Evolutionary conservation across 2,888 invertebrate genomes (phyloP).

Genomic region (Drosophila cognata): DNA sequence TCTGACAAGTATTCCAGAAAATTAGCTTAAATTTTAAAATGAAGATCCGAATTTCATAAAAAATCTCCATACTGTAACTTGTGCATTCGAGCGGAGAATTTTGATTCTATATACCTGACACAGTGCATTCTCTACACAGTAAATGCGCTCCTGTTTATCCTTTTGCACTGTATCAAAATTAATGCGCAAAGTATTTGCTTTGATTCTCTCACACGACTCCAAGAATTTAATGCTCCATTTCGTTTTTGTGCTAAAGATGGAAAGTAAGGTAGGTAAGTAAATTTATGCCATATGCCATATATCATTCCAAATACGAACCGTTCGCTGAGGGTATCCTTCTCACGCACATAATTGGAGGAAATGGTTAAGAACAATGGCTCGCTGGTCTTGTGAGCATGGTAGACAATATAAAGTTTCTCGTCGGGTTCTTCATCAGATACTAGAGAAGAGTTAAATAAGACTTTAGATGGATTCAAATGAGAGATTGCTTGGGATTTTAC

Average conservation of each 20-base stretch:
- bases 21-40: neutral
- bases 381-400: conserved; percentile 70
- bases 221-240: conserved; percentile 86
- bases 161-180: conserved; percentile 88
- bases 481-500: conserved; percentile 14
- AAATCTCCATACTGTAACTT: neutral
- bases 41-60: neutral
- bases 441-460: conserved; percentile 14
- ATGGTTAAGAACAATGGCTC: conserved; percentile 86
- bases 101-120: conserved; percentile 85
- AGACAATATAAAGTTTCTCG: conserved; percentile 83
- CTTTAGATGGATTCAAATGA: neutral
- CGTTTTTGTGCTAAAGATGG: conserved; percentile 79
- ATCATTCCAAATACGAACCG: conserved; percentile 65
- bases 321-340: conserved; percentile 85
- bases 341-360: conserved; percentile 86
- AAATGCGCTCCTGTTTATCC: conserved; percentile 87
- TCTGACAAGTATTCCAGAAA: neutral
- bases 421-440: conserved; percentile 85
- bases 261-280: neutral
- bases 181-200: conserved; percentile 86
- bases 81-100: neutral
- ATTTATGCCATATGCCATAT: neutral
- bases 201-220: conserved; percentile 86
- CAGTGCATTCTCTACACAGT: conserved; percentile 86